A percentile compares a stretch with the other conserved stretches of the same genome.
Evolutionary conservation across 2,888 invertebrate species (phyloP).

Genomic region (Helobdella robusta): DNA sequence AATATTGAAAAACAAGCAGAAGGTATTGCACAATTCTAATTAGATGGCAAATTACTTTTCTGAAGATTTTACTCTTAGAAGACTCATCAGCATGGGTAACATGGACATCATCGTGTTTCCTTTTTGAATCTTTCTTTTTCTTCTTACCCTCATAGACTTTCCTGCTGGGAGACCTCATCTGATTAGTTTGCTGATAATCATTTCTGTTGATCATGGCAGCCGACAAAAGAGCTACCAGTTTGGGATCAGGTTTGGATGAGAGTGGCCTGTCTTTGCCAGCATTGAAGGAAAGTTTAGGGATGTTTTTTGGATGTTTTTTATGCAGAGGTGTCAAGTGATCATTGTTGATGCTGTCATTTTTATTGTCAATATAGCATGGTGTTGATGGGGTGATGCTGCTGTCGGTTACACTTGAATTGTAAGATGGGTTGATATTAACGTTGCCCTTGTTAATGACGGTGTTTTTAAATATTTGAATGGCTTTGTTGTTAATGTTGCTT

Average conservation of each 20-base stretch:
- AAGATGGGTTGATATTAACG: no score
- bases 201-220: background rate
- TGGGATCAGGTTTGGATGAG: background rate
- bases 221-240: background rate
- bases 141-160: background rate
- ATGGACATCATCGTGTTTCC: slow-evolving; percentile 5
- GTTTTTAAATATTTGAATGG: no score
- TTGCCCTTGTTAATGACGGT: no score
- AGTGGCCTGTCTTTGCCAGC: background rate
- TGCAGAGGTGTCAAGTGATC: background rate
- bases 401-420: no score
- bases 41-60: slow-evolving; percentile 6
- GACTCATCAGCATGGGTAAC: background rate
- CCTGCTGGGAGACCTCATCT: no score
- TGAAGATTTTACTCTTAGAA: slow-evolving; percentile 9
- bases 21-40: background rate
- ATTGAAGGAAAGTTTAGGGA: background rate
- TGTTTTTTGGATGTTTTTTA: no score
- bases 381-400: no score
- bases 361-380: no score
- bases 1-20: background rate
- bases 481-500: no score
- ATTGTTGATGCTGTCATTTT: slow-evolving; percentile 2
- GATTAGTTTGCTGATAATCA: background rate
- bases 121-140: slow-evolving; percentile 21